phyloP scores from a whole-genome alignment of 2,113 vertebrate genomes.

The Rhinoderma darwinii region DNA sequence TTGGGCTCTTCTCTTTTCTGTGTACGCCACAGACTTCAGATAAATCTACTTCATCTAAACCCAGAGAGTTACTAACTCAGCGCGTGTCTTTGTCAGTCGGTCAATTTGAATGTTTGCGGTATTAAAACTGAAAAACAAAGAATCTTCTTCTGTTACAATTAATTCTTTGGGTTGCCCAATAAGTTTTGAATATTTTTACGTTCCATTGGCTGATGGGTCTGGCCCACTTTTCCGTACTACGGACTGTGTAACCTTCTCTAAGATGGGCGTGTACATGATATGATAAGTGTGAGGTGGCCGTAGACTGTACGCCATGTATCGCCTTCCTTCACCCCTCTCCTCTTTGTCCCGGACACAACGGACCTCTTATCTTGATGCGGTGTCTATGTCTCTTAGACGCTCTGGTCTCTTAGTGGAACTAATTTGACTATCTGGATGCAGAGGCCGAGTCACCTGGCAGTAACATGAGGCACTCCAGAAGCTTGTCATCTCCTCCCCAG shows the following conservation, averaged over 20 bases:
- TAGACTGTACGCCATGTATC: background rate
- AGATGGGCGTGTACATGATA: background rate
- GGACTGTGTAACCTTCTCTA: background rate
- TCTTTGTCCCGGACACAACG: constrained; percentile 7
- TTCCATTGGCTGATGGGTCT: background rate
- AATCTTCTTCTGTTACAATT: too few species aligned
- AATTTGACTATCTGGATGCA: constrained; percentile 6
- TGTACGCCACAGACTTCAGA: too few species aligned
- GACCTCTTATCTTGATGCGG: constrained; percentile 7
- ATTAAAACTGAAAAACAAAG: too few species aligned
- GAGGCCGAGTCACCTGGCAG: constrained; percentile 10
- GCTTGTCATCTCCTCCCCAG: constrained; percentile 26
- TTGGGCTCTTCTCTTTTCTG: too few species aligned
- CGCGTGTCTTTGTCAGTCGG: too few species aligned
- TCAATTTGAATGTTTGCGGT: too few species aligned
- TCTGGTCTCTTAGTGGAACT: background rate
- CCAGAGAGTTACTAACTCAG: too few species aligned
- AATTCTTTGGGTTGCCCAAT: too few species aligned
- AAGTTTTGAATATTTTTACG: background rate
- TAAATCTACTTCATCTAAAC: too few species aligned
- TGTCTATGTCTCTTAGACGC: constrained; percentile 20
- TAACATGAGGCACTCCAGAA: constrained; percentile 26
- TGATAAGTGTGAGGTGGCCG: constrained; percentile 7
- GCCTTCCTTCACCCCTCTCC: background rate
- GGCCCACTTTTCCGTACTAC: background rate